Percentiles rank a stretch among this genome's conserved stretches.
Evolutionary conservation across 2,888 invertebrate species (phyloP).

Genomic region (Zeuzera pyrina): DNA sequence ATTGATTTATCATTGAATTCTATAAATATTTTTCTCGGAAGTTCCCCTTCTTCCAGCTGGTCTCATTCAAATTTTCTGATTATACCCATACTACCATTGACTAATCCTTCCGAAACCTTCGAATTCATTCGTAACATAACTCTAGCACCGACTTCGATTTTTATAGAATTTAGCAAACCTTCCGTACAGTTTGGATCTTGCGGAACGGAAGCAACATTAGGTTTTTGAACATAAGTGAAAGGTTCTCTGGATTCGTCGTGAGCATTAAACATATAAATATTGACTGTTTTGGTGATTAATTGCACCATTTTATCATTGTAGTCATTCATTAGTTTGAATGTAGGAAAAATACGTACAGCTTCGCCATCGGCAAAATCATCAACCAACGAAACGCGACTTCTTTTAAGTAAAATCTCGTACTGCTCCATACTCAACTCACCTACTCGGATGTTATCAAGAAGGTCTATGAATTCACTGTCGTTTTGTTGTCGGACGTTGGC

Average conservation of each 20-base stretch:
- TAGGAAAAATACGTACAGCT: constrained; percentile 6
- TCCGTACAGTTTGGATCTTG: constrained; percentile 4
- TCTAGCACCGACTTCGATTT: constrained; percentile 1
- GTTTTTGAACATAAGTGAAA: constrained; percentile 4
- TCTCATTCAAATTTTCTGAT: constrained; percentile 5
- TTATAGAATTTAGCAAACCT: constrained; percentile 1
- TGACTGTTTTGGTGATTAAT: not conserved
- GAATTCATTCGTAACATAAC: constrained; percentile 2
- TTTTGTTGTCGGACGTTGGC: too few relatives aligned
- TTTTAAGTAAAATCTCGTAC: constrained; percentile 7
- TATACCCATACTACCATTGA: constrained; percentile 5
- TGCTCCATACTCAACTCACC: constrained; percentile 5
- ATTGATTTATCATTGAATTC: constrained; percentile 4
- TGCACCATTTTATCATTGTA: constrained; percentile 2
- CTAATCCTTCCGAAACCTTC: constrained; percentile 1
- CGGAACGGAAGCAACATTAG: constrained; percentile 1
- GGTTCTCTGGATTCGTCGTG: not conserved
- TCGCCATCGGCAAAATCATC: constrained; percentile 1
- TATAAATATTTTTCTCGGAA: constrained; percentile 2
- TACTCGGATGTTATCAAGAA: constrained; percentile 2
- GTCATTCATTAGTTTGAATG: constrained; percentile 4
- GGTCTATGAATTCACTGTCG: not conserved
- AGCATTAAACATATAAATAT: constrained; percentile 4
- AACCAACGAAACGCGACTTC: constrained; percentile 1
- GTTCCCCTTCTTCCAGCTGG: constrained; percentile 7